Base-by-base conservation (phyloP, 2,888 invertebrate species). In the Scelioninae gen. 2 region DNA sequence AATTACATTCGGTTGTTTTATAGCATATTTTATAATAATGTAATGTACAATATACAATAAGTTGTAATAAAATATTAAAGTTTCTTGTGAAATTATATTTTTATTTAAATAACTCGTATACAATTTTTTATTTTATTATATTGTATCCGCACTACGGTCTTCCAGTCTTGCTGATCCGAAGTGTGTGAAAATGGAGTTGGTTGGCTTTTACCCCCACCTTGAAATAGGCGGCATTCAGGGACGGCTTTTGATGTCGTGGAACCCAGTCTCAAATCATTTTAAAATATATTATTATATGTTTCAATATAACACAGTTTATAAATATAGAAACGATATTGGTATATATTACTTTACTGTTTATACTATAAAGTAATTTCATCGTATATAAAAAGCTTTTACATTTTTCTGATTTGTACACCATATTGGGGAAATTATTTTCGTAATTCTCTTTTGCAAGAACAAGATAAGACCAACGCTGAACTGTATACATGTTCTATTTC, bases 171-270 rank as follows among this genome's bases (percentile, higher is more conserved):
- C 18, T 9, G 10, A 41, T 11, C 2, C 28, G 28, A 16, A 11
- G 28, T 19, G 13, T 10, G 13, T 19, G 46, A 28, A 46, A 46
- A 46, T 25, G 46, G 25, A 46, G 46, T 46, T 28, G 28, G 6
- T 11, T 15, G 28, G 28, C 46, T 22, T 46, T 28, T 25, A 46
- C 7, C 46, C 46, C 46, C 46, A 46, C 46, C 22, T 22, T 4
- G 5, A 22, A 22, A 22, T 28, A 10, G 1, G 5, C n/a, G 9
- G 10, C 9, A 31, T 7, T 7, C 31, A 31, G 31, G 31, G 31
- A 31, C 31, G 31, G 31, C 4, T 10, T 31, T 31, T 31, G 31
- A 31, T 5, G 9, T 9, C 10, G 31, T 31, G 2, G 31, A 31
- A 31, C 31, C 10, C 31, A 31, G 31, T 9, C 7, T 31, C 5